Evolutionary conservation across 2,113 vertebrate genomes (phyloP), one percentile per base, ranked within the genome.

Genomic region (Chloropsis hardwickii): DNA sequence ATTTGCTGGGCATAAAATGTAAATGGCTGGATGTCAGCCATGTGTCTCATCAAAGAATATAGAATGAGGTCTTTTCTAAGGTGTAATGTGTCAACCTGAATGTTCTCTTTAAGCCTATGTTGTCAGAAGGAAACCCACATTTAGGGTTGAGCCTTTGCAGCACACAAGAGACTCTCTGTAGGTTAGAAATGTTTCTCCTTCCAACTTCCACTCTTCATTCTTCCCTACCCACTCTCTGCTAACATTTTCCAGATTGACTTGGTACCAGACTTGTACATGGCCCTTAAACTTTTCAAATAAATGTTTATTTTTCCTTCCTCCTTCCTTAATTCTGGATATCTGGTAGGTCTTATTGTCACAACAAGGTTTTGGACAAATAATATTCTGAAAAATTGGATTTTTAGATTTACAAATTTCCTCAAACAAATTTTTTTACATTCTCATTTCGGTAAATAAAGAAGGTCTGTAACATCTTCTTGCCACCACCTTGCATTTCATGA

Each of bases 111-210:
- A 95, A 77, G 89, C 45, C 47, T 54, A 24, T 97, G 96, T 96
- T 97, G 85, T 95, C 79, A 94, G 87, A 97, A 97, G 95, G 94
- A 97, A 98, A 96, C 39, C 86, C 90, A 89, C 81, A 95, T 86
- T 95, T 90, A 87, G 51, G 81, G 58, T 45, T 79, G 77, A 92
- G 58, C 56, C 39, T 56, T 70, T 82, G 65, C 88, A 95, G 76
- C 54, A 92, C 74, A 97, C 94, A 97, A 97, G 86, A 93, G 72
- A 31, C 53, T 70, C 90, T 97, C 91, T 97, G 96, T 96, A 78
- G 77, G 65, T 58, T 89, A 88, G 44, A 85, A 96, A 95, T 60
- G 10, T 57, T 79, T 84, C 73, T 96, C 58, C 54, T 94, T 95
- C 86, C 81, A 97, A 31, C 62, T 91, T 88, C 62, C 50, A 65